Percentiles rank a stretch among this genome's conserved stretches.
Conservation (phyloP, 2,888 invertebrate genomes). For the Tetheella fluctuosa region DNA sequence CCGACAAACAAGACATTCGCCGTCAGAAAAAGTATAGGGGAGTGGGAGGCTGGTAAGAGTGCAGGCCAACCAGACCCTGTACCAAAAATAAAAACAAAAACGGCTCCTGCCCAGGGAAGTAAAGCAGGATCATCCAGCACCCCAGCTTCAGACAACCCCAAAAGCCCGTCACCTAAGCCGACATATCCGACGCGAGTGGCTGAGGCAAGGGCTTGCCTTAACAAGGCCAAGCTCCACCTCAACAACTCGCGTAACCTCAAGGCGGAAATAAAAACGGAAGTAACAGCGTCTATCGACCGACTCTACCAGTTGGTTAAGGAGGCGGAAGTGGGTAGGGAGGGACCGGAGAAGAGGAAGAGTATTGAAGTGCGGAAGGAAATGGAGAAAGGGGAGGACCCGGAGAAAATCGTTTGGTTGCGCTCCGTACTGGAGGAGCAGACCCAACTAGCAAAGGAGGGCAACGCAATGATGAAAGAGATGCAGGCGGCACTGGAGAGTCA, state of each 20-base stretch:
- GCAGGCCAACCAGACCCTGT: no score
- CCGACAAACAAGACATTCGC: no score
- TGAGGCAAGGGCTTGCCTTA: neutral
- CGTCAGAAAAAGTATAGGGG: no score
- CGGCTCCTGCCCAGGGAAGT: constrained; percentile 15
- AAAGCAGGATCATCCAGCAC: constrained; percentile 2
- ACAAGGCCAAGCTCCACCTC: neutral
- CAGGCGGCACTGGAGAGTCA: no score
- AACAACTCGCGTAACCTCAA: neutral
- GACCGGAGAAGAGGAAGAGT: no score
- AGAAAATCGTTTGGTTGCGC: no score
- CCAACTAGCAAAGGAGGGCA: no score
- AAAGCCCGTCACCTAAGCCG: neutral
- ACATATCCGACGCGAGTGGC: neutral
- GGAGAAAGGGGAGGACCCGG: neutral
- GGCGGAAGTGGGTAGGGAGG: neutral
- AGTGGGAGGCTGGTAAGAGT: no score
- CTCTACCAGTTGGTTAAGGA: neutral
- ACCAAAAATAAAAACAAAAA: neutral
- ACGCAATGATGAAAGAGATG: no score
- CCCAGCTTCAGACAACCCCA: neutral
- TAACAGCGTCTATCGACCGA: neutral
- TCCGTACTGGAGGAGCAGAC: no score
- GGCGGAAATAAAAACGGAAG: neutral
- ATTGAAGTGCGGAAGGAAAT: no score